phyloP scores from a whole-genome alignment of 2,888 invertebrate genomes.

The Caenorhabditis imperialis region DNA sequence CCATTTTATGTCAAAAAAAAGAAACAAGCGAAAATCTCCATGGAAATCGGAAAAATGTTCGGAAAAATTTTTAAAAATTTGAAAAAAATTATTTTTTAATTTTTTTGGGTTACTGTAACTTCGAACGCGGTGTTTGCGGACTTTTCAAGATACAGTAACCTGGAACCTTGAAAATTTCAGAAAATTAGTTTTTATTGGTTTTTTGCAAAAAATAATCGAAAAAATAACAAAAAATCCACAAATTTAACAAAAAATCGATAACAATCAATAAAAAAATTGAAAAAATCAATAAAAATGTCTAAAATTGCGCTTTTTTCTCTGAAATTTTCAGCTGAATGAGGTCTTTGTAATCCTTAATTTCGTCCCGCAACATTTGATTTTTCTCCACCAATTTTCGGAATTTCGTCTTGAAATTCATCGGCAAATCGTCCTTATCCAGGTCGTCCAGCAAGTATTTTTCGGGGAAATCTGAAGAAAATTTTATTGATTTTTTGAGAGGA shows the following conservation, averaged over 20 bases:
- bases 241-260: no score
- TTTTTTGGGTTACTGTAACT: slow-evolving; percentile 1
- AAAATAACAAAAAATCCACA: no score
- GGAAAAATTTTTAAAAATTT: neutral
- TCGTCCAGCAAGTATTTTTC: slow-evolving; percentile 11
- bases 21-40: neutral
- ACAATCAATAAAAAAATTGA: slow-evolving; percentile 1
- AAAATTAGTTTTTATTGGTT: no score
- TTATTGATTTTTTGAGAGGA: no score
- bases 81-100: slow-evolving; percentile 20
- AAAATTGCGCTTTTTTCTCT: slow-evolving; percentile 3
- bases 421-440: slow-evolving; percentile 6
- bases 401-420: slow-evolving; percentile 14
- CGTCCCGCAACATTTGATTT: slow-evolving; percentile 13
- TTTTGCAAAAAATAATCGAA: no score
- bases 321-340: slow-evolving; percentile 7
- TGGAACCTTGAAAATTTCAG: no score
- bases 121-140: no score
- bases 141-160: no score
- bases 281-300: neutral
- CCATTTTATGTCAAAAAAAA: no score
- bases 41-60: neutral
- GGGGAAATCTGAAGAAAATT: slow-evolving; percentile 10
- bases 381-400: slow-evolving; percentile 9
- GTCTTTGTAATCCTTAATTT: neutral